These are phyloP conservation scores for Benitochromis conjunctus DNA, from an alignment of 2,113 vertebrate genomes.

Conservation along the genomic window DNA sequence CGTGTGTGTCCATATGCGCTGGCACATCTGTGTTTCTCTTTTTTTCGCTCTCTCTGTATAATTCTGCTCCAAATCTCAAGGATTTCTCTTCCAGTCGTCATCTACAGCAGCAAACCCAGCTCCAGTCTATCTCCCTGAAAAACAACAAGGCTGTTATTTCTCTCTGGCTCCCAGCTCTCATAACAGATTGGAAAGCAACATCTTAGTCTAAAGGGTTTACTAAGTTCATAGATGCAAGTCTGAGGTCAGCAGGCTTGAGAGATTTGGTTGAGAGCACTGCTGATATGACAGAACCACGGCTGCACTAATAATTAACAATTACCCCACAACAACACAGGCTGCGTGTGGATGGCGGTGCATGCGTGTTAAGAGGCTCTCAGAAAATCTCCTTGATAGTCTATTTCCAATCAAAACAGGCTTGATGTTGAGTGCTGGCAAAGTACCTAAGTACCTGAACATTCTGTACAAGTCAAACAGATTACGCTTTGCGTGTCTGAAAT, in stretches of 20 bases:
- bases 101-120: background rate
- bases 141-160: background rate
- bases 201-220: background rate
- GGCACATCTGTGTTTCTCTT: background rate
- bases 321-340: background rate
- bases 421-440: background rate
- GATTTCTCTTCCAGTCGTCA: background rate
- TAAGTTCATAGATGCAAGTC: background rate
- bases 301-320: conserved; percentile 45
- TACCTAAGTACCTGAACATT: background rate
- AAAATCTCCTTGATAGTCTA: background rate
- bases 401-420: conserved; percentile 15
- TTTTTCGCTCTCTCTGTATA: background rate
- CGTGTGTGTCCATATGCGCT: background rate
- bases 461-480: conserved; percentile 3
- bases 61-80: background rate
- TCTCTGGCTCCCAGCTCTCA: conserved; percentile 19
- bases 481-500: background rate
- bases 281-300: conserved; percentile 32
- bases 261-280: conserved; percentile 48
- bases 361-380: background rate
- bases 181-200: conserved; percentile 6
- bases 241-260: conserved; percentile 45
- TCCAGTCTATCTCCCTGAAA: background rate
- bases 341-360: background rate